These are phyloP conservation scores for Conistra vaccinii DNA, from an alignment of 2,888 invertebrate species.

Conservation along the genomic window DNA sequence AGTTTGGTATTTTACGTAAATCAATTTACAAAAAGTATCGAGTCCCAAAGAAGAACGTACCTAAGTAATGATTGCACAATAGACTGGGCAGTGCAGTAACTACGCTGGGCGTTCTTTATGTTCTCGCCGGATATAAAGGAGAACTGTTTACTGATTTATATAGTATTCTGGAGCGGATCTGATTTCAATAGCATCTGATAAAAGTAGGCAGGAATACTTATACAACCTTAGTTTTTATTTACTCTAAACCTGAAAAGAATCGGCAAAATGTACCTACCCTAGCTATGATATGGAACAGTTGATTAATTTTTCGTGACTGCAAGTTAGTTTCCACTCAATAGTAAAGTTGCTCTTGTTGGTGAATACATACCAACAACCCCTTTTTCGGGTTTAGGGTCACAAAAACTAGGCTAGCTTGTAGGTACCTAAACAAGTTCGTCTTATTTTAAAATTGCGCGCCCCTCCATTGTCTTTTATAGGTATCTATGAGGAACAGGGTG, in stretches of 20 bases:
- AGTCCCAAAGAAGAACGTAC: background rate
- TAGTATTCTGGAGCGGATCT: background rate
- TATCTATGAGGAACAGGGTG: no score
- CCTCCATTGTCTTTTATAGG: no score
- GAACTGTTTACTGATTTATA: background rate
- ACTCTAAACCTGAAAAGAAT: background rate
- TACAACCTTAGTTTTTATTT: background rate
- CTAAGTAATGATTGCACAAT: background rate
- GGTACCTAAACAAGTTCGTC: no score
- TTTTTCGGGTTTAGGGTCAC: no score
- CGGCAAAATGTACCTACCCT: background rate
- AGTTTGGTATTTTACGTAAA: background rate
- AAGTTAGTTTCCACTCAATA: no score
- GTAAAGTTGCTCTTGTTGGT: no score
- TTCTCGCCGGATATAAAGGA: no score
- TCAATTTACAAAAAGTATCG: background rate
- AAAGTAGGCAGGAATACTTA: background rate
- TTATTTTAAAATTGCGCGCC: no score
- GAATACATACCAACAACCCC: no score
- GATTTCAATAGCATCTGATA: background rate
- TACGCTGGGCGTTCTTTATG: no score
- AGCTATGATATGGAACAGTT: background rate
- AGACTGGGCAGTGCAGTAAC: background rate
- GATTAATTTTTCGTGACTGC: no score
- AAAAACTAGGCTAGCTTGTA: no score